phyloP scores from a whole-genome alignment of 2,888 invertebrate genomes.

The Lepidochitona cinerea region DNA sequence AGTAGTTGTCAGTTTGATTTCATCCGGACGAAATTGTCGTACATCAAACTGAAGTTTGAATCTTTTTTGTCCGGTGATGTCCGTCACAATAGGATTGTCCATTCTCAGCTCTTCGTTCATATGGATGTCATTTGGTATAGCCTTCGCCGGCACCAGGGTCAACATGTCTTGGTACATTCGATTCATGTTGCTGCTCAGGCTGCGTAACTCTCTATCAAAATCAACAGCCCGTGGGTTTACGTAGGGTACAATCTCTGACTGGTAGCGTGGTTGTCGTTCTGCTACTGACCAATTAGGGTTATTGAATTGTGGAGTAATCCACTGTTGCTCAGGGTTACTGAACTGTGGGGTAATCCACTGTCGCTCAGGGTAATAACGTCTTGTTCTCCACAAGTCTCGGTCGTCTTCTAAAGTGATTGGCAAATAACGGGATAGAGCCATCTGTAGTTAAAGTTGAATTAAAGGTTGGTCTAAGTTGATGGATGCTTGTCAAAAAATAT shows the following conservation, averaged over 20 bases:
- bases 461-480: not conserved
- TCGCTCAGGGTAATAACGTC: not conserved
- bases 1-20: conserved; percentile 98
- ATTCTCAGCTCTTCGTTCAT: conserved; percentile 49
- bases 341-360: not conserved
- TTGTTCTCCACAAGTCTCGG: not conserved
- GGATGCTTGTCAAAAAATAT: not conserved
- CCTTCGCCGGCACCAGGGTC: not conserved
- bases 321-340: not conserved
- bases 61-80: conserved; percentile 83
- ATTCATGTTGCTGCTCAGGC: conserved; percentile 34
- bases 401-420: conserved; percentile 2
- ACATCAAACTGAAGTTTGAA: conserved; percentile 97
- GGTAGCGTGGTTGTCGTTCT: not conserved
- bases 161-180: conserved; percentile 36
- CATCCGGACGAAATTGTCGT: conserved; percentile 94
- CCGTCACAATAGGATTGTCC: conserved; percentile 54
- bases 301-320: not conserved
- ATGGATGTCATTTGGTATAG: not conserved
- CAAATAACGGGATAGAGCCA: not conserved
- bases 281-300: not conserved
- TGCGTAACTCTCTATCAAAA: not conserved
- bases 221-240: not conserved
- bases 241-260: not conserved
- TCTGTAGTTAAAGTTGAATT: not conserved